These are phyloP conservation scores for Poeciliopsis paucimaculata DNA, from an alignment of 2,797 vertebrate species.

Conservation along the genomic window DNA sequence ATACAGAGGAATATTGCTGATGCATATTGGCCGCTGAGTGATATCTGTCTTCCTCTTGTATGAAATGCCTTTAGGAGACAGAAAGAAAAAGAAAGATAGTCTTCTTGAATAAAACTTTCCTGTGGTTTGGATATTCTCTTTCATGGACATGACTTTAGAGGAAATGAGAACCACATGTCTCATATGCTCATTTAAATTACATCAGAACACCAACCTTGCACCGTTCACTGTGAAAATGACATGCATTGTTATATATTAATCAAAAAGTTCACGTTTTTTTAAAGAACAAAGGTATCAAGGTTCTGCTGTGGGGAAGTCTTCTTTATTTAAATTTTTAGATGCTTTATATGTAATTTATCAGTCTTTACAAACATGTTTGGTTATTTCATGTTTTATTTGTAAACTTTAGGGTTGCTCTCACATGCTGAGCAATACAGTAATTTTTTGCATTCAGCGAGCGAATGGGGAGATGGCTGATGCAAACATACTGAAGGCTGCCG, in stretches of 20 bases:
- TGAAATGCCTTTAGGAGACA: slow-evolving; percentile 52
- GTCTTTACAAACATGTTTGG: background rate
- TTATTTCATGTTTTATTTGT: slow-evolving; percentile 29
- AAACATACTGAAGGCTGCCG: slow-evolving; percentile 57
- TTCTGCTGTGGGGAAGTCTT: slow-evolving; percentile 37
- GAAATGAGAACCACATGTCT: slow-evolving; percentile 62
- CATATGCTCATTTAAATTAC: slow-evolving; percentile 77
- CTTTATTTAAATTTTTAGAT: slow-evolving; percentile 34
- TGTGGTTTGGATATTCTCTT: slow-evolving; percentile 77
- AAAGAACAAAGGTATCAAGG: slow-evolving; percentile 26
- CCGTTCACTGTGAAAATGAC: slow-evolving; percentile 66
- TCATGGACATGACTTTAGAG: slow-evolving; percentile 79
- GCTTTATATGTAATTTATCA: slow-evolving; percentile 22
- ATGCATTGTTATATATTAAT: slow-evolving; percentile 75
- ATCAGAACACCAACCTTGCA: slow-evolving; percentile 72
- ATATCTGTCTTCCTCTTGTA: slow-evolving; percentile 45
- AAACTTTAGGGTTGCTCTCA: slow-evolving; percentile 6
- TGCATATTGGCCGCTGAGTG: slow-evolving; percentile 50
- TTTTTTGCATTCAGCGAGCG: slow-evolving; percentile 20
- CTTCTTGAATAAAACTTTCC: slow-evolving; percentile 69
- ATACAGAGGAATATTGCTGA: slow-evolving; percentile 45
- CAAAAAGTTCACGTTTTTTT: slow-evolving; percentile 71
- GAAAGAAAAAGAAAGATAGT: slow-evolving; percentile 42
- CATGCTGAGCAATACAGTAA: slow-evolving; percentile 3
- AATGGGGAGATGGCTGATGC: slow-evolving; percentile 21